Evolutionary conservation across 2,797 vertebrate genomes (phyloP), one percentile per base, ranked within the genome.

Genomic region (Rhyacichthys aspro): DNA sequence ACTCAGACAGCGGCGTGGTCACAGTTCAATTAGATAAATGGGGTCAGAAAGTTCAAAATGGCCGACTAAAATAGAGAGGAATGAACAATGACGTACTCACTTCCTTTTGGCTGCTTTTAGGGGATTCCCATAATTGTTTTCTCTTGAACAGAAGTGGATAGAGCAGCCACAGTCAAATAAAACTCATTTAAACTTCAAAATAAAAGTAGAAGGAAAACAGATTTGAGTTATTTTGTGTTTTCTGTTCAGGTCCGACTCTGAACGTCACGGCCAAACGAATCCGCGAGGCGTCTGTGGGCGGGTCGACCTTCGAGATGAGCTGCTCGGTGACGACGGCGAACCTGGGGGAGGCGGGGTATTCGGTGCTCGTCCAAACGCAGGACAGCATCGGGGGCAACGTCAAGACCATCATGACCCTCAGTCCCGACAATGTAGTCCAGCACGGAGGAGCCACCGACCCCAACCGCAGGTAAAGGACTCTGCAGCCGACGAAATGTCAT

Each of bases 251-350:
- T 73, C 94, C 95, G 2, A 62, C 71, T 0, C 85, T 98, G 0
- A 92, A 92, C 18, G 93, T 95, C 18, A 87, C 89, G 33, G 96
- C 95, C 0, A 90, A 87, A 42, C 90, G 88, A 11, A 14, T 92
- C 36, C 95, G 94, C 41, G 92, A 94, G 0, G 94, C 94, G 56
- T 92, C 93, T 0, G 91, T 91, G 16, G 92, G 93, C 1, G 96
- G 97, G 9, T 93, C 94, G 34, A 97, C 94, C 1, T 99, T 99
- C 61, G 96, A 98, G 88, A 96, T 99, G 96, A 94, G 88, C 15
- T 98, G 96, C 88, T 86, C 88, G 17, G 92, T 94, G 16, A 83
- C 78, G 55, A 85, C 91, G 0, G 87, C 94, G 63, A 96, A 96
- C 78, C 91, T 96, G 10, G 93, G 90, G 32, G 93, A 92, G 0